Evolutionary conservation across 2,797 vertebrate species (phyloP), one percentile per base, ranked within the genome.

Genomic region (Sebastes matsubarae): DNA sequence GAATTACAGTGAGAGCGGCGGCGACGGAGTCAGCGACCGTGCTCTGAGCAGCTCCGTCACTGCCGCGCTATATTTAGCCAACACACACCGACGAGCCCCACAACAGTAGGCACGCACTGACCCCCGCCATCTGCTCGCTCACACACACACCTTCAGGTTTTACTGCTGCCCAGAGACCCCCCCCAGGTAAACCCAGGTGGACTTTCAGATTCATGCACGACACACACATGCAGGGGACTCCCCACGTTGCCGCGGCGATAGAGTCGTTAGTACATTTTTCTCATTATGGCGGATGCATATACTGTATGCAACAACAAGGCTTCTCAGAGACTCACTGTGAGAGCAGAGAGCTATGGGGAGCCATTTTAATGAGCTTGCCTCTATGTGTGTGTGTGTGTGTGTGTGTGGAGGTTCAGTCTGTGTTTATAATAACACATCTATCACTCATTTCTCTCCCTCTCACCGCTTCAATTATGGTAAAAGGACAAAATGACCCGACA

Each of bases 31-130:
- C 77, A 16, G 82, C 38, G 79, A 72, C 70, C 70, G 61, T 34
- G 72, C 82, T 81, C 84, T 78, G 69, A 90, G 77, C 82, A 30
- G 82, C 81, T 88, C 80, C 69, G 90, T 89, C 87, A 83, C 88
- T 71, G 20, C 76, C 1, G 80, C 9, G 73, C 89, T 95, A 95
- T 93, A 94, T 94, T 94, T 94, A 95, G 90, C 84, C 81, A 89
- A 86, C 87, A 87, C 87, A 88, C 87, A 88, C 83, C 87, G 78
- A 88, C 68, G 52, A 90, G 89, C 77, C 79, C 83, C 75, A 81
- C 83, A 89, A 89, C 89, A 89, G 82, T 77, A 77, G 83, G 81
- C 77, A 46, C 9, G 42, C 80, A 57, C 87, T 92, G 90, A 92
- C 91, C 91, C 88, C 88, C 79, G 72, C 94, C 92, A 93, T 93